Evolutionary conservation across 2,797 vertebrate genomes (phyloP).

Genomic region (Bucorvus abyssinicus): DNA sequence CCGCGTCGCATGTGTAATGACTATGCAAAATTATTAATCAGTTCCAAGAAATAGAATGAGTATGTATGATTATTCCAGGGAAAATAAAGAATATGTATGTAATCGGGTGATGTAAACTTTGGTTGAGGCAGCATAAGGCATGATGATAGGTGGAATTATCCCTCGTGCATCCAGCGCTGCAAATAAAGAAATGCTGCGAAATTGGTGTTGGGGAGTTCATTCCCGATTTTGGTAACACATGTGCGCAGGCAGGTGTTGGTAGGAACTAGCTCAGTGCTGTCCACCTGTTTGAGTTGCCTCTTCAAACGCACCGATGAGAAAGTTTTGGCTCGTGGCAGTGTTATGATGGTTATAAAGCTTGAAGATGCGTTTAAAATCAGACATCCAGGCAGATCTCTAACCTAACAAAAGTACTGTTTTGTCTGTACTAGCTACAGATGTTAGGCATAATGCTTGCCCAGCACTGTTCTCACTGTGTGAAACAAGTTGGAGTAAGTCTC

Average conservation of each 20-base stretch:
- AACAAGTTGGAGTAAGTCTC: not conserved
- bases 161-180: no score
- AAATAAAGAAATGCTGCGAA: no score
- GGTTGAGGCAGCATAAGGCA: no score
- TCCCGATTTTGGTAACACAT: no score
- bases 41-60: no score
- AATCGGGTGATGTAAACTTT: no score
- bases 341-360: not conserved
- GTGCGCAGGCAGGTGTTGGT: not conserved
- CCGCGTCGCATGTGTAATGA: no score
- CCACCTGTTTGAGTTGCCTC: not conserved
- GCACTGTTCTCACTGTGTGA: not conserved
- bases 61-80: no score
- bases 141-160: no score
- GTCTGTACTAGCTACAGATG: not conserved
- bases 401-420: not conserved
- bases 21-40: no score
- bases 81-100: no score
- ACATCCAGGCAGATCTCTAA: not conserved
- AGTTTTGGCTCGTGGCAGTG: not conserved
- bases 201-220: no score
- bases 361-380: not conserved
- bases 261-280: not conserved
- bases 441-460: not conserved
- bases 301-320: conserved; percentile 4